These are phyloP conservation scores for Tinea trinotella DNA, from an alignment of 2,888 invertebrate species.

Conservation along the genomic window DNA sequence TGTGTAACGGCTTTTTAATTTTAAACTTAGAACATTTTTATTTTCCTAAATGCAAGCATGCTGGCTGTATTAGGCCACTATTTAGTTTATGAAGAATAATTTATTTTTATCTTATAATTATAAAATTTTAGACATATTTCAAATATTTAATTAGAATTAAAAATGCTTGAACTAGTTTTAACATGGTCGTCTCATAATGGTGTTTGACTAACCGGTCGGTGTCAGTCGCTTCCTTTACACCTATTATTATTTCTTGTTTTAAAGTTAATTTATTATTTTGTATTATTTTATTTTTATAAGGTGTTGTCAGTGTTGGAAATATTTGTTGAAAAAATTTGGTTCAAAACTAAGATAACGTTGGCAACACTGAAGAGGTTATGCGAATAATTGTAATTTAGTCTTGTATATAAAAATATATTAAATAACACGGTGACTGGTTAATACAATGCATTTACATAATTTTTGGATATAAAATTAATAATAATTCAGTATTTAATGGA, in stretches of 20 bases:
- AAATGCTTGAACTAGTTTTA: background rate
- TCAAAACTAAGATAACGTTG: background rate
- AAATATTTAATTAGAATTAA: background rate
- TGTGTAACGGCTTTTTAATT: background rate
- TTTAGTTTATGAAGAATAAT: background rate
- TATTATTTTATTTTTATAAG: background rate
- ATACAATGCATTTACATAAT: too few species aligned
- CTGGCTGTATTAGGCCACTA: too few species aligned
- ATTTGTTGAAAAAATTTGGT: too few species aligned
- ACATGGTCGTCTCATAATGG: background rate
- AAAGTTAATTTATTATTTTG: background rate
- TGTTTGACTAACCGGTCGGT: background rate
- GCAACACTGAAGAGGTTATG: background rate
- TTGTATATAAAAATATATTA: too few species aligned
- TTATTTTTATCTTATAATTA: background rate
- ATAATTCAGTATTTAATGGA: too few species aligned
- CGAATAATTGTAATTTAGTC: too few species aligned
- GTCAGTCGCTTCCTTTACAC: conserved; percentile 7
- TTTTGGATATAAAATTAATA: too few species aligned
- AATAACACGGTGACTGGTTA: too few species aligned
- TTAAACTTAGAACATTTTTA: too few species aligned
- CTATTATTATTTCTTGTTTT: background rate
- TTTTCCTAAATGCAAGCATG: too few species aligned
- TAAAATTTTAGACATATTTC: background rate
- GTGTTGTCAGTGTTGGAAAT: background rate